These are phyloP conservation scores for Anisognathus igniventris DNA, from an alignment of 2,797 vertebrate genomes.

Conservation along the genomic window DNA sequence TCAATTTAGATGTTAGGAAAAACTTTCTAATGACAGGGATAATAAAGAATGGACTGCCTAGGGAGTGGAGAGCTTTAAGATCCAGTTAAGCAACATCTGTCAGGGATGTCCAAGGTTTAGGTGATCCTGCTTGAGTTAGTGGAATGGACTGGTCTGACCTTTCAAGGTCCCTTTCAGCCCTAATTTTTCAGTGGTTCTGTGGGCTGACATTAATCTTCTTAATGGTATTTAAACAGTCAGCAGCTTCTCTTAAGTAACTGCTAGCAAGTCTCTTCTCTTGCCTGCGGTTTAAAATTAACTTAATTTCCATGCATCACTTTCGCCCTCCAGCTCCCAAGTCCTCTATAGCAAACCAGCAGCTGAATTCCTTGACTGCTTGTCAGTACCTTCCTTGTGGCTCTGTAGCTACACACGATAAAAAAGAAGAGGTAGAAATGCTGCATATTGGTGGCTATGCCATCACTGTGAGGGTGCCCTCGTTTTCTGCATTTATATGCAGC, in stretches of 20 bases:
- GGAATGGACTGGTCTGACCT: constrained; percentile 47
- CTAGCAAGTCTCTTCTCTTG: constrained; percentile 61
- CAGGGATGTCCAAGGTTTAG: constrained; percentile 37
- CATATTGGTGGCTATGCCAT: accelerated
- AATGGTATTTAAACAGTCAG: constrained; percentile 66
- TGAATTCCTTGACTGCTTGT: constrained; percentile 17
- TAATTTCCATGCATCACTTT: constrained; percentile 56
- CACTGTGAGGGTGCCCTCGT: neutral
- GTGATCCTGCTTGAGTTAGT: constrained; percentile 49
- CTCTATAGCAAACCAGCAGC: neutral
- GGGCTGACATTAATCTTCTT: constrained; percentile 61
- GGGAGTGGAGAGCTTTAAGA: constrained; percentile 49
- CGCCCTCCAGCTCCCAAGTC: constrained; percentile 37
- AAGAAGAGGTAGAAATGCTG: neutral
- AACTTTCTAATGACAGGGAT: constrained; percentile 59
- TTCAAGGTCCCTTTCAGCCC: constrained; percentile 51
- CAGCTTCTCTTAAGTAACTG: constrained; percentile 66
- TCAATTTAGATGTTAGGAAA: constrained; percentile 62
- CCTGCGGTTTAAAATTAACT: constrained; percentile 60
- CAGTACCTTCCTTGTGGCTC: neutral
- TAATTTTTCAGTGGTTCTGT: constrained; percentile 63
- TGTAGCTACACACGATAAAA: neutral
- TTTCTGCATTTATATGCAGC: neutral
- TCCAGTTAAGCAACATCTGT: constrained; percentile 62
- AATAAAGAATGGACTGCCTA: constrained; percentile 62